phyloP scores from a whole-genome alignment of 2,797 vertebrate genomes.

The Acridotheres tristis region DNA sequence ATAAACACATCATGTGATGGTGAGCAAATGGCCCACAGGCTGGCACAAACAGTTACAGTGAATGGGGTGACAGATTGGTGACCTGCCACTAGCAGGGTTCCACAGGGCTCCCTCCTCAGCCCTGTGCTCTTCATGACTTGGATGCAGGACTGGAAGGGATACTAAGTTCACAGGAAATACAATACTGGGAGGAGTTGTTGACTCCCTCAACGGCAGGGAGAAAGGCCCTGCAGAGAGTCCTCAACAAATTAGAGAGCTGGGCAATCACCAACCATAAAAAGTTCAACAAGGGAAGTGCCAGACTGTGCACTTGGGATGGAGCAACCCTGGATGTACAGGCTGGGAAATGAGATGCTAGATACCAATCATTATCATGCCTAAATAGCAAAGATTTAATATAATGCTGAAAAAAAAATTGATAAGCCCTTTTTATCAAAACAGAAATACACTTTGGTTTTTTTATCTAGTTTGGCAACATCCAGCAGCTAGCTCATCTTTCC shows the following conservation, averaged over 20 bases:
- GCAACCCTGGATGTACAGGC: not conserved
- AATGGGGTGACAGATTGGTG: not conserved
- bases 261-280: not conserved
- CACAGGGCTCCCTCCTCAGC: not conserved
- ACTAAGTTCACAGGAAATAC: not conserved
- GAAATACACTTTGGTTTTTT: not conserved
- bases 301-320: not conserved
- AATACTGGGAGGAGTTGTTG: not conserved
- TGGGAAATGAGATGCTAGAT: not conserved
- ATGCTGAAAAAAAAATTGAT: not conserved
- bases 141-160: not conserved
- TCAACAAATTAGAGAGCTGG: not conserved
- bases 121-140: not conserved
- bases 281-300: no score
- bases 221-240: not conserved
- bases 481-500: not conserved
- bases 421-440: not conserved
- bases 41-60: accelerated
- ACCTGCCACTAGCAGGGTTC: not conserved
- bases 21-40: not conserved
- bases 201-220: not conserved
- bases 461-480: not conserved
- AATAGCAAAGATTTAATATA: not conserved
- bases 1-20: not conserved
- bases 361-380: no score